phyloP scores from a whole-genome alignment of 2,113 vertebrate species.

The Callionymus lyra region DNA sequence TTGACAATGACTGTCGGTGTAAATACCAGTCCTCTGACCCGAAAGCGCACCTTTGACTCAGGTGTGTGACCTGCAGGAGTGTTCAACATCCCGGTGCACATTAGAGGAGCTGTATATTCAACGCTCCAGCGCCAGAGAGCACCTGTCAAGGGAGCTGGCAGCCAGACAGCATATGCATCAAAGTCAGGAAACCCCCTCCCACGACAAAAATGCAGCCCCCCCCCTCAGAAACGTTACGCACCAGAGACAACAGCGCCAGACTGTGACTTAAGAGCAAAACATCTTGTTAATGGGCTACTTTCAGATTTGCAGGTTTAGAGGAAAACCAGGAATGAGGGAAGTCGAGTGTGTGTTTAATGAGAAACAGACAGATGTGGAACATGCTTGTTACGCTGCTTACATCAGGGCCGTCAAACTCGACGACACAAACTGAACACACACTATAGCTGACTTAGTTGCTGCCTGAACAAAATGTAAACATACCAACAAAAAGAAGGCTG shows the following conservation, averaged over 20 bases:
- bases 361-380: conserved; percentile 17
- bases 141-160: conserved; percentile 27
- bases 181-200: conserved; percentile 40
- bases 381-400: too few relatives aligned
- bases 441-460: too few relatives aligned
- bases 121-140: conserved; percentile 19
- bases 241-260: conserved; percentile 37
- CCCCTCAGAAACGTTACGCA: conserved; percentile 29
- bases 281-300: conserved; percentile 16
- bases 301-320: conserved; percentile 15
- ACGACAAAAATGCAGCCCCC: conserved; percentile 15
- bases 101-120: conserved; percentile 22
- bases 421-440: too few relatives aligned
- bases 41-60: background rate
- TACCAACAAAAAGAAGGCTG: too few relatives aligned
- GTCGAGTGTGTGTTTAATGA: conserved; percentile 21
- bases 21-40: too few relatives aligned
- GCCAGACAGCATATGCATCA: conserved; percentile 31
- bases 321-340: conserved; percentile 16
- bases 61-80: conserved; percentile 24
- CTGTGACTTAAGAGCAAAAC: conserved; percentile 19
- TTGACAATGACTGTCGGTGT: too few relatives aligned
- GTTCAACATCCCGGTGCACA: conserved; percentile 26
- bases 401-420: too few relatives aligned
- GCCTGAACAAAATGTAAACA: too few relatives aligned